These are phyloP conservation scores for Prinia subflava DNA, from an alignment of 2,113 vertebrate species.

Conservation along the genomic window DNA sequence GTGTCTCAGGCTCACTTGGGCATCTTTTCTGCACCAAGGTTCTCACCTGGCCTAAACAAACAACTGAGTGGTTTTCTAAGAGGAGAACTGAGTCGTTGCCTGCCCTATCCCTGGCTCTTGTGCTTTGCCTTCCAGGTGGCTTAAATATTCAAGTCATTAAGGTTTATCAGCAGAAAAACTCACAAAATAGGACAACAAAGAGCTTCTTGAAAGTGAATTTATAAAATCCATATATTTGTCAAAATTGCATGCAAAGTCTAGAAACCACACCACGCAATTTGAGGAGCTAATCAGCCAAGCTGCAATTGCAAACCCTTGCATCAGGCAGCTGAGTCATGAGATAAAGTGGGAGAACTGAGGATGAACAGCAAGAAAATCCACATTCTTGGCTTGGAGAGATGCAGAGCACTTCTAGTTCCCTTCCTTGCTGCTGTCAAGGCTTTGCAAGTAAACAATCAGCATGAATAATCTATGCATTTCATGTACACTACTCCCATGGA, in stretches of 20 bases:
- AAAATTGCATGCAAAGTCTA: background rate
- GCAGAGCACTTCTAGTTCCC: background rate
- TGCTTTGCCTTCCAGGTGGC: background rate
- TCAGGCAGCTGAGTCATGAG: constrained; percentile 39
- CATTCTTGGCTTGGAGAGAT: constrained; percentile 7
- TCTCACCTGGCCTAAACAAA: background rate
- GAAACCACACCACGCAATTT: background rate
- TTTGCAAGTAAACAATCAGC: constrained; percentile 5
- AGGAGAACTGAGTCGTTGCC: background rate
- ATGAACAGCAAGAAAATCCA: constrained; percentile 47
- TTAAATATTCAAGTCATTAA: background rate
- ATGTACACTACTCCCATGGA: background rate
- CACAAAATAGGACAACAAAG: background rate
- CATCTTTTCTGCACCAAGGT: background rate
- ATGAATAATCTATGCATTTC: background rate
- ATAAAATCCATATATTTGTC: background rate
- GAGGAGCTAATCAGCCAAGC: background rate
- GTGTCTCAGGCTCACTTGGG: background rate
- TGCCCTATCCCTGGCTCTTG: accelerated
- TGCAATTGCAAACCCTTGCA: constrained; percentile 8
- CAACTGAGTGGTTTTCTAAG: background rate
- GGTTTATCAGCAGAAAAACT: background rate
- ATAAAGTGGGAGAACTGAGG: constrained; percentile 11
- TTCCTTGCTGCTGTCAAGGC: background rate
- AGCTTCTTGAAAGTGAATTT: background rate